A percentile compares a stretch with the other conserved stretches of the same genome.
These are phyloP conservation scores for Rattus norvegicus DNA, from an alignment of 2,113 vertebrate species.

Conservation along the genomic window DNA sequence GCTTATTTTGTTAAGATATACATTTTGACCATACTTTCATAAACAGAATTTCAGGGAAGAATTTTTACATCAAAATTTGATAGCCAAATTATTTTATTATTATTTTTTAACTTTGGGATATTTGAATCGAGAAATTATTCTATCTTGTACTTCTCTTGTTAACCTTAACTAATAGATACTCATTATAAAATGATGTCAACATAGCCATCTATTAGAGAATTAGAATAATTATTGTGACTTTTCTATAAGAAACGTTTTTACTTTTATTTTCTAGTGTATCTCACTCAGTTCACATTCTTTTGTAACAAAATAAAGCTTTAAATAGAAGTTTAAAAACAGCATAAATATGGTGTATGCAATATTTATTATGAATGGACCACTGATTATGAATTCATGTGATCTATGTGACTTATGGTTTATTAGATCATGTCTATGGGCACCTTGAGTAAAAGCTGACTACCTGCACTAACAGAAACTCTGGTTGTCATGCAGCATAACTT, in stretches of 20 bases:
- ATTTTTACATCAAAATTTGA: neutral
- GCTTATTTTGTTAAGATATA: too few relatives aligned
- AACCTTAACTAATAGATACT: neutral
- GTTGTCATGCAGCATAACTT: slow-evolving; percentile 19
- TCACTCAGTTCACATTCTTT: neutral
- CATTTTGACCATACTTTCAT: too few relatives aligned
- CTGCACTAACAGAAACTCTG: neutral
- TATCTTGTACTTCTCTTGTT: neutral
- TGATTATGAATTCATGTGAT: neutral
- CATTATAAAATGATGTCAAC: neutral
- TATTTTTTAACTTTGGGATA: neutral
- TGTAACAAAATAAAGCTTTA: neutral
- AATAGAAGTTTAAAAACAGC: neutral
- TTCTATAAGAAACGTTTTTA: neutral
- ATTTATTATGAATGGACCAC: neutral
- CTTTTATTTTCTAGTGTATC: neutral
- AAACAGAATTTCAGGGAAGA: too few relatives aligned
- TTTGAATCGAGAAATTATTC: neutral
- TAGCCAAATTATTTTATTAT: neutral
- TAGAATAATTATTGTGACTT: slow-evolving; percentile 12
- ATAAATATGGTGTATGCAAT: neutral
- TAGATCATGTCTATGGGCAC: neutral
- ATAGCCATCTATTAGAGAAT: neutral
- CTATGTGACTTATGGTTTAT: slow-evolving; percentile 24
- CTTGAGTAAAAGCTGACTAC: neutral